Evolutionary conservation across 2,113 vertebrate species (phyloP).

Genomic region (Nansenia antarctica): DNA sequence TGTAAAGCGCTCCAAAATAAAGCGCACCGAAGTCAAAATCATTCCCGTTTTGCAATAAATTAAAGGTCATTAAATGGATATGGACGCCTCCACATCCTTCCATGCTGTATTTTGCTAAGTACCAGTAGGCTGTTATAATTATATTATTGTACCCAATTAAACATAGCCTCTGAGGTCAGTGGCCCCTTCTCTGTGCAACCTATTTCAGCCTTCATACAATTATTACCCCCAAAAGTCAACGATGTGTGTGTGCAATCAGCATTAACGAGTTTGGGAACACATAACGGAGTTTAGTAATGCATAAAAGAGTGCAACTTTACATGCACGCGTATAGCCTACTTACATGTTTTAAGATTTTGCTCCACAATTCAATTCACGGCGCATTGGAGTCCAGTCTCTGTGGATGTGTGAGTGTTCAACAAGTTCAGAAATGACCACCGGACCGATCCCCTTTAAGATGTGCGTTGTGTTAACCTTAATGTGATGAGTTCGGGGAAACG

Average conservation of each 20-base stretch:
- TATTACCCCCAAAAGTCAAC: too few relatives aligned
- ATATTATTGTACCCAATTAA: not conserved
- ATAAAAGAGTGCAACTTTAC: slow-evolving; percentile 31
- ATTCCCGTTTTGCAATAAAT: slow-evolving; percentile 32
- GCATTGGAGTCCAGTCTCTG: slow-evolving; percentile 29
- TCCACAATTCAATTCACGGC: slow-evolving; percentile 8
- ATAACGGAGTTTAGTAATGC: not conserved
- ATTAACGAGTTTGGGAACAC: not conserved
- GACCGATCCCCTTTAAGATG: slow-evolving; percentile 67
- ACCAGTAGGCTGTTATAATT: too few relatives aligned
- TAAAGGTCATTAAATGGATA: slow-evolving; percentile 3
- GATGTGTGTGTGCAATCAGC: not conserved
- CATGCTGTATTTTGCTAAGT: not conserved
- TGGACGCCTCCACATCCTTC: not conserved
- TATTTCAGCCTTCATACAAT: not conserved
- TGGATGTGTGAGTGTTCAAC: slow-evolving; percentile 66
- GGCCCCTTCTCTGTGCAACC: not conserved
- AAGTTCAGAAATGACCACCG: slow-evolving; percentile 70
- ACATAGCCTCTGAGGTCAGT: not conserved
- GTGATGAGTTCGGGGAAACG: slow-evolving; percentile 46
- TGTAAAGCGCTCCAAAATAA: not conserved
- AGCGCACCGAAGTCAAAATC: not conserved
- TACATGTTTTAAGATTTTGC: slow-evolving; percentile 53
- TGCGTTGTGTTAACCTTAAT: slow-evolving; percentile 43
- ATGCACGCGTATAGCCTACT: slow-evolving; percentile 52